phyloP scores from a whole-genome alignment of 2,888 invertebrate genomes.

The Galeopsomyia nigrocyanea region DNA sequence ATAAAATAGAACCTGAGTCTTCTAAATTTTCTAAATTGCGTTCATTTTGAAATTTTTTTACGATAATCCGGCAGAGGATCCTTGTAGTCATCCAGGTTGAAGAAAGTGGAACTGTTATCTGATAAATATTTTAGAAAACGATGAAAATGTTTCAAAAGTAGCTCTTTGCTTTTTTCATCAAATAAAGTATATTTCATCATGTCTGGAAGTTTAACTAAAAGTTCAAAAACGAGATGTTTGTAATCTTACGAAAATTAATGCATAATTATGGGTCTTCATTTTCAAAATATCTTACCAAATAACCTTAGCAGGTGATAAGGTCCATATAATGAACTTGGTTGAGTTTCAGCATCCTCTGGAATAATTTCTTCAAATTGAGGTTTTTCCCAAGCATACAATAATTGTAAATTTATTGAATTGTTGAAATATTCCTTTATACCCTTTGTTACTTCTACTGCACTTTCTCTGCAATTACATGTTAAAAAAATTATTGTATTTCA shows the following conservation, averaged over 20 bases:
- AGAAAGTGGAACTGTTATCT: slow-evolving; percentile 83
- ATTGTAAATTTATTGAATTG: slow-evolving; percentile 89
- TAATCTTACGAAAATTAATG: slow-evolving; percentile 1
- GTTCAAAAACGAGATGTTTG: slow-evolving; percentile 11
- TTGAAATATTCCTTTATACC: slow-evolving; percentile 96
- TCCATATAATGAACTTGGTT: slow-evolving; percentile 89
- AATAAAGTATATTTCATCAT: slow-evolving; percentile 92
- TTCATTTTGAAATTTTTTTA: slow-evolving; percentile 71
- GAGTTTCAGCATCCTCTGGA: slow-evolving; percentile 81
- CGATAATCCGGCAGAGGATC: slow-evolving; percentile 92
- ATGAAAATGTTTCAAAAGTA: slow-evolving; percentile 86
- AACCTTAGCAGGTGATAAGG: slow-evolving; percentile 90
- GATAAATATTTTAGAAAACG: slow-evolving; percentile 92
- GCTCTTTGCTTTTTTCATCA: slow-evolving; percentile 89
- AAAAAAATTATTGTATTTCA: slow-evolving; percentile 16
- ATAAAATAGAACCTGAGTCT: slow-evolving; percentile 21
- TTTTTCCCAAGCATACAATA: slow-evolving; percentile 94
- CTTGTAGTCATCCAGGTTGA: slow-evolving; percentile 87
- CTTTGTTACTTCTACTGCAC: slow-evolving; percentile 66
- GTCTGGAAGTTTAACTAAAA: slow-evolving; percentile 81
- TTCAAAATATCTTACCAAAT: slow-evolving; percentile 72
- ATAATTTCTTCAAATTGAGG: slow-evolving; percentile 90
- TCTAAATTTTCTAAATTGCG: slow-evolving; percentile 12
- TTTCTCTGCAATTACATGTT: slow-evolving; percentile 56
- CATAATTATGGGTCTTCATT: neutral